Conservation (phyloP, 2,888 invertebrate species). For the Synergus gifuensis region DNA sequence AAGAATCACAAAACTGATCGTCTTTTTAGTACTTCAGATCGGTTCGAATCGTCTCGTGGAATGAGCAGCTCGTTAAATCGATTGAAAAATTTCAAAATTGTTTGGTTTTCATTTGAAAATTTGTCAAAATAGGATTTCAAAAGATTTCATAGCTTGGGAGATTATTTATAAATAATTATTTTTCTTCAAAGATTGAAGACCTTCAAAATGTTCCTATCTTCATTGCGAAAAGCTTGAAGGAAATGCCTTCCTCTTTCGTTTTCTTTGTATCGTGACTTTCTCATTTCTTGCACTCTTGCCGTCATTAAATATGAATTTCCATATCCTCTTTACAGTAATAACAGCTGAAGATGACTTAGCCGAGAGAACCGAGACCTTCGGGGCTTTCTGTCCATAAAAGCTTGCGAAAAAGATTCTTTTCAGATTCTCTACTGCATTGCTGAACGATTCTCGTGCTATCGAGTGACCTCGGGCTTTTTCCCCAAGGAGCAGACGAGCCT, state of each 20-base stretch:
- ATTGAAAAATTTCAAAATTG: too few species aligned
- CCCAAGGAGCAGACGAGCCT: slow-evolving; percentile 48
- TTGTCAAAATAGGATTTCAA: too few species aligned
- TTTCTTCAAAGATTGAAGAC: too few species aligned
- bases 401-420: slow-evolving; percentile 14
- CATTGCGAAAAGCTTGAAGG: neutral
- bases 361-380: slow-evolving; percentile 24
- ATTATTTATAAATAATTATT: too few species aligned
- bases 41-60: too few species aligned
- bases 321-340: slow-evolving; percentile 35
- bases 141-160: too few species aligned
- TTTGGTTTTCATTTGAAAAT: too few species aligned
- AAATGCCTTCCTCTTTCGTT: neutral
- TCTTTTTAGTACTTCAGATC: too few species aligned
- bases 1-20: too few species aligned
- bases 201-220: neutral
- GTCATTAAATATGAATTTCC: slow-evolving; percentile 38
- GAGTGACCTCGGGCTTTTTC: slow-evolving; percentile 60
- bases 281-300: slow-evolving; percentile 1
- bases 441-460: slow-evolving; percentile 44
- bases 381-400: slow-evolving; percentile 32
- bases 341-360: slow-evolving; percentile 17
- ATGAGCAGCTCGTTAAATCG: too few species aligned
- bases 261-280: slow-evolving; percentile 31
- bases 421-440: slow-evolving; percentile 15